These are phyloP conservation scores for Drosophila paulistorum DNA, from an alignment of 1,140 invertebrate genomes.

Conservation along the genomic window DNA sequence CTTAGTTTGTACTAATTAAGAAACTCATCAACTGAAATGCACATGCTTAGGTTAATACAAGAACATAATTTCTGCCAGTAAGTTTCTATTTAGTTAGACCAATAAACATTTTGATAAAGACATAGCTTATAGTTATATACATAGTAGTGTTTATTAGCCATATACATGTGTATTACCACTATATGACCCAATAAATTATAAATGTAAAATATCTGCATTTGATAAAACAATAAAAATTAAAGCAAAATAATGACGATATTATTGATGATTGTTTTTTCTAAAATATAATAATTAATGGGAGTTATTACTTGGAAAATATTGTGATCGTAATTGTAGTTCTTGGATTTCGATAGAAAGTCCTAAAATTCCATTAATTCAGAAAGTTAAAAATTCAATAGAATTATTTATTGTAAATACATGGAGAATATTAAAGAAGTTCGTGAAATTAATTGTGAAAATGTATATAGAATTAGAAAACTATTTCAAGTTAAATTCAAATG, in stretches of 20 bases:
- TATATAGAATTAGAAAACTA: too few species aligned
- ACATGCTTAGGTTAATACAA: neutral
- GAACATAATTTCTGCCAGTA: neutral
- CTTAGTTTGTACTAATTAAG: constrained; percentile 53
- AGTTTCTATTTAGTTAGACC: constrained; percentile 26
- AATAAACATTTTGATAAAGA: constrained; percentile 27
- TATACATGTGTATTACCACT: neutral
- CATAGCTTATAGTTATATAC: neutral
- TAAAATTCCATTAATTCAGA: too few species aligned
- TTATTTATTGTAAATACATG: too few species aligned
- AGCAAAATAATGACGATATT: neutral
- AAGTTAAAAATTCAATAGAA: too few species aligned
- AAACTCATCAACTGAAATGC: constrained; percentile 10
- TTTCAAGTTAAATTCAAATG: too few species aligned
- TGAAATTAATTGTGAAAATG: too few species aligned
- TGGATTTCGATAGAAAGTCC: too few species aligned
- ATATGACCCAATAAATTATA: constrained; percentile 1
- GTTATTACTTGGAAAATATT: too few species aligned
- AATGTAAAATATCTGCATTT: neutral
- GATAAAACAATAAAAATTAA: neutral
- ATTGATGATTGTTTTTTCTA: neutral
- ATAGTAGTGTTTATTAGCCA: neutral
- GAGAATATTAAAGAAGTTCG: neutral
- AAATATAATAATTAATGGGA: too few species aligned
- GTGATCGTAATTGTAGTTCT: too few species aligned